Evolutionary conservation across 2,113 vertebrate genomes (phyloP).

Genomic region (Chionodraco myersi): DNA sequence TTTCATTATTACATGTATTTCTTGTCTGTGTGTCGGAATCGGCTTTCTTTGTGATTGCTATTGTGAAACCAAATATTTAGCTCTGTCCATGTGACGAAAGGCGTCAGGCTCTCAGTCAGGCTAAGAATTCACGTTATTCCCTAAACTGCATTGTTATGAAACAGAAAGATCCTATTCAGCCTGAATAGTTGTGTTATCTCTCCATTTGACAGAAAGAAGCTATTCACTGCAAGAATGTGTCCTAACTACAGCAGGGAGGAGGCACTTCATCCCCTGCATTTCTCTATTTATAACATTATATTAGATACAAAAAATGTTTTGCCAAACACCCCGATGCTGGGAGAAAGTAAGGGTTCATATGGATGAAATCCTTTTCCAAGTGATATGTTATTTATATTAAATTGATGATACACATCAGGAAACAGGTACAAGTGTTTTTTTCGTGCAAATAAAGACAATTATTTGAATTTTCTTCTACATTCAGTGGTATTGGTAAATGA

Average conservation of each 20-base stretch:
- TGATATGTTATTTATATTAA: neutral
- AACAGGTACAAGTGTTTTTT: neutral
- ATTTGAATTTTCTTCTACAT: neutral
- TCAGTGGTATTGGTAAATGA: neutral
- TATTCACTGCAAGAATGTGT: constrained; percentile 10
- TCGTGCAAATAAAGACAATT: no score
- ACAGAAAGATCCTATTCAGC: constrained; percentile 37
- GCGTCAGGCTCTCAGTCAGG: neutral
- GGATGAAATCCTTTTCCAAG: neutral
- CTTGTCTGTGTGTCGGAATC: no score
- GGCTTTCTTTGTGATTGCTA: neutral
- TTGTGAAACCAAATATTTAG: neutral
- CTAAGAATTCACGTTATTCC: neutral
- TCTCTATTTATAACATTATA: neutral
- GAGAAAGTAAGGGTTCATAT: neutral
- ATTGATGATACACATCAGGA: neutral
- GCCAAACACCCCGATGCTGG: neutral
- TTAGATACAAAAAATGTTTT: neutral
- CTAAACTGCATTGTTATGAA: constrained; percentile 10
- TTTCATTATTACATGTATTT: neutral
- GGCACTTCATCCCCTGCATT: neutral
- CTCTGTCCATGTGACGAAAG: constrained; percentile 13
- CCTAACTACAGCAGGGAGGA: neutral
- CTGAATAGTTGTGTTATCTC: neutral
- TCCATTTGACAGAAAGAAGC: constrained; percentile 10